Evolutionary conservation across 2,113 vertebrate species (phyloP).

Genomic region (Crotalus tigris): DNA sequence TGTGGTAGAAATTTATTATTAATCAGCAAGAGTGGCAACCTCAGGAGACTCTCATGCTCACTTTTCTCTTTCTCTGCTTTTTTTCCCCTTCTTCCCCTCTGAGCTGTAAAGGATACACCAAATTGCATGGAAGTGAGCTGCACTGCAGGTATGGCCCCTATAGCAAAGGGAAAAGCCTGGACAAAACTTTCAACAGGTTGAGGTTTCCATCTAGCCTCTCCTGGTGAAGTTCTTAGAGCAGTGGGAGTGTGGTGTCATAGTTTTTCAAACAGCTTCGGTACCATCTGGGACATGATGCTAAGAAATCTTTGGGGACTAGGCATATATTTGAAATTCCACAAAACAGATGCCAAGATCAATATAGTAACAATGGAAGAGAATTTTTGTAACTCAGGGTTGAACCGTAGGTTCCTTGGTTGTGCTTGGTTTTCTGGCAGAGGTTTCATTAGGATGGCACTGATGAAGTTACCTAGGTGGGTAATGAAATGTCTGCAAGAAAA

Average conservation of each 20-base stretch:
- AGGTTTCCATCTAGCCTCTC: neutral
- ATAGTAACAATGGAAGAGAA: neutral
- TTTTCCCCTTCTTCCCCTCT: neutral
- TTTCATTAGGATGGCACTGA: neutral
- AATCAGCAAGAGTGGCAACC: slow-evolving; percentile 29
- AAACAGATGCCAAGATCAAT: neutral
- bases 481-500: neutral
- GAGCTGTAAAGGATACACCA: neutral
- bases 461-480: neutral
- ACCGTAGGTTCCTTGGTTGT: neutral
- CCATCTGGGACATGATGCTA: neutral
- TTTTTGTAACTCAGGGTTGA: neutral
- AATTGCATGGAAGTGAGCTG: neutral
- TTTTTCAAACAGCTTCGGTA: neutral
- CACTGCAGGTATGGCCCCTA: neutral
- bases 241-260: too few relatives aligned
- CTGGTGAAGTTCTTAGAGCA: neutral
- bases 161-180: neutral
- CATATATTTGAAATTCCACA: neutral
- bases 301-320: neutral
- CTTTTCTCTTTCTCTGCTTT: neutral
- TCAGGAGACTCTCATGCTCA: slow-evolving; percentile 11
- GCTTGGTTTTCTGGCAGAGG: neutral
- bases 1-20: slow-evolving; percentile 40
- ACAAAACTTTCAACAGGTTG: neutral